A percentile compares a stretch with the other conserved stretches of the same genome.
These are phyloP conservation scores for Acestrorhynchus altus DNA, from an alignment of 2,797 vertebrate species.

Conservation along the genomic window DNA sequence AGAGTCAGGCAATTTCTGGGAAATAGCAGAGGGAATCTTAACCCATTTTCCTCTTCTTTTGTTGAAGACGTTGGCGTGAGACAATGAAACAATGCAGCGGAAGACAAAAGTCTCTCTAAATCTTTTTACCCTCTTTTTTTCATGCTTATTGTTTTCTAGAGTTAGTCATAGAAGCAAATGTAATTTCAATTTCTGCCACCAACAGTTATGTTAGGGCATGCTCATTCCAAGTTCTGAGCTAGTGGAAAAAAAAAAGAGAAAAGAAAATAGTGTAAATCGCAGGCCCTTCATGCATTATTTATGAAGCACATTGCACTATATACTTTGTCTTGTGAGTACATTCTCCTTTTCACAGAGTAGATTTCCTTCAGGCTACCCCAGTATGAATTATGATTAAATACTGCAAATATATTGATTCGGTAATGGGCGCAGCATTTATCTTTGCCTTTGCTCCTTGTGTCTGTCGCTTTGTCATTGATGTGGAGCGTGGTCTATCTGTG, in stretches of 20 bases:
- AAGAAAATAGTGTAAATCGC: neutral
- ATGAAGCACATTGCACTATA: slow-evolving; percentile 6
- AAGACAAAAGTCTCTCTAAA: slow-evolving; percentile 20
- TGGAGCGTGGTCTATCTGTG: slow-evolving; percentile 9
- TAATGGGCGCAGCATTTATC: slow-evolving; percentile 1
- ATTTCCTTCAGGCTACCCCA: slow-evolving; percentile 17
- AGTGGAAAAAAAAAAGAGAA: neutral
- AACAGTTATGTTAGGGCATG: slow-evolving; percentile 28
- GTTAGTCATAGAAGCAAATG: slow-evolving; percentile 35
- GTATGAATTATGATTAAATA: slow-evolving; percentile 13
- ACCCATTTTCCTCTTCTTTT: slow-evolving; percentile 35
- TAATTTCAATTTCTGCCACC: slow-evolving; percentile 40
- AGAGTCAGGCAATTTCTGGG: slow-evolving; percentile 25
- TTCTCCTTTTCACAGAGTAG: neutral
- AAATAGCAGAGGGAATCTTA: slow-evolving; percentile 24
- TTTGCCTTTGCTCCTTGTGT: slow-evolving; percentile 6
- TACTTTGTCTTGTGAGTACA: slow-evolving; percentile 1
- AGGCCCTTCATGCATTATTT: slow-evolving; percentile 13
- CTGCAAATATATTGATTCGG: slow-evolving; percentile 10
- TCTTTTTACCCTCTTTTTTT: neutral
- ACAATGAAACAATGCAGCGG: slow-evolving; percentile 21
- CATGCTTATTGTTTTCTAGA: slow-evolving; percentile 31
- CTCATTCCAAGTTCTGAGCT: slow-evolving; percentile 21
- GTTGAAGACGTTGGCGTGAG: slow-evolving; percentile 30
- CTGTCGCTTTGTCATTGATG: slow-evolving; percentile 26